These are phyloP conservation scores for Apis cerana DNA, from an alignment of 1,140 invertebrate species.

Conservation along the genomic window DNA sequence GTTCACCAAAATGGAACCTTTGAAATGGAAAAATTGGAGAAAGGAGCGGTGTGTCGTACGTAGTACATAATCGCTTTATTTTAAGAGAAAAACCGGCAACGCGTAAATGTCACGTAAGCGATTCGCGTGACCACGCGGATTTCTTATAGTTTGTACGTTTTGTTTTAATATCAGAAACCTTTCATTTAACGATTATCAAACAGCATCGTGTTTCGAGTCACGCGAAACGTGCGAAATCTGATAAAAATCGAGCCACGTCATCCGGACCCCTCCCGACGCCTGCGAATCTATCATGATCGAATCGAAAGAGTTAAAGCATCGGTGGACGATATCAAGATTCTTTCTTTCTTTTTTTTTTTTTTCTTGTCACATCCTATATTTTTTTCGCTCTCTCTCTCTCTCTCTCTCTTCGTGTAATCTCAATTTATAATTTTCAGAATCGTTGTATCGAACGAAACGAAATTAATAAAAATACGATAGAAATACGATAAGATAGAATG, in stretches of 20 bases:
- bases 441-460: too few relatives aligned
- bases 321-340: constrained; percentile 16
- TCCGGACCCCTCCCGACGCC: constrained; percentile 29
- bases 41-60: too few relatives aligned
- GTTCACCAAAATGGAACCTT: too few relatives aligned
- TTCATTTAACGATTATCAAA: constrained; percentile 55
- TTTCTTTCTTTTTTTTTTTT: constrained; percentile 21
- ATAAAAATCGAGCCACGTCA: constrained; percentile 54
- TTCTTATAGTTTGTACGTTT: constrained; percentile 31
- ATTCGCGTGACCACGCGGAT: constrained; percentile 50
- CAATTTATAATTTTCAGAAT: too few relatives aligned
- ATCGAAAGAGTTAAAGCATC: not conserved
- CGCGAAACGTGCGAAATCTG: constrained; percentile 46
- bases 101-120: constrained; percentile 16
- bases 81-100: not conserved
- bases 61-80: too few relatives aligned
- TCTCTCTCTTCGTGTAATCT: too few relatives aligned
- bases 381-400: too few relatives aligned
- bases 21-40: too few relatives aligned
- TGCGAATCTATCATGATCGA: constrained; percentile 16
- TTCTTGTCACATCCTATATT: not conserved
- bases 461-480: too few relatives aligned
- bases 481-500: too few relatives aligned
- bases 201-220: constrained; percentile 42
- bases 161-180: constrained; percentile 38